phyloP scores from a whole-genome alignment of 37 sponge, comb jelly and placozoan genomes.

The Hexactinellida sp. region DNA sequence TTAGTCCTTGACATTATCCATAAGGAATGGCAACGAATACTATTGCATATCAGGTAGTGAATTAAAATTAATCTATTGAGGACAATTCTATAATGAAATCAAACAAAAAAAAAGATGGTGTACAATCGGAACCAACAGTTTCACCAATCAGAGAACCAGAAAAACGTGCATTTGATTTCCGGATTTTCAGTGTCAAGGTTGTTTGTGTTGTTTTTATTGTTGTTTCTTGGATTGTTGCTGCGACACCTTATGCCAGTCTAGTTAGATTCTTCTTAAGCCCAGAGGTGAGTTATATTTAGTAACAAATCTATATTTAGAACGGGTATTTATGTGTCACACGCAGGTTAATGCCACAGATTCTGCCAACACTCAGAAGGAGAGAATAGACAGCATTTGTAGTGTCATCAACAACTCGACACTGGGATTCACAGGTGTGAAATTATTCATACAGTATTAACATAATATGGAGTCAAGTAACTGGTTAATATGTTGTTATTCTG shows the following conservation, averaged over 20 bases:
- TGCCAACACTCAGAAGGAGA: not conserved
- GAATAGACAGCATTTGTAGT: not conserved
- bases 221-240: not conserved
- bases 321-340: not conserved
- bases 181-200: not conserved
- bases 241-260: not conserved
- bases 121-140: not conserved
- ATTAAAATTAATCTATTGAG: too few relatives aligned
- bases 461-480: too few relatives aligned
- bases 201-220: not conserved
- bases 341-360: not conserved
- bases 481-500: too few relatives aligned
- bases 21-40: too few relatives aligned
- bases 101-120: not conserved
- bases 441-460: too few relatives aligned
- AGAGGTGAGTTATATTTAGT: not conserved
- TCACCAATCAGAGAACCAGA: not conserved
- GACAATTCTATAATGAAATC: too few relatives aligned
- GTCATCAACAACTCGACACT: not conserved
- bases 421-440: not conserved
- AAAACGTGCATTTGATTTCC: not conserved
- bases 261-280: not conserved
- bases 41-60: too few relatives aligned
- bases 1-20: too few relatives aligned
- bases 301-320: not conserved